phyloP scores from a whole-genome alignment of 1,140 invertebrate genomes.

The Drepana arcuata region DNA sequence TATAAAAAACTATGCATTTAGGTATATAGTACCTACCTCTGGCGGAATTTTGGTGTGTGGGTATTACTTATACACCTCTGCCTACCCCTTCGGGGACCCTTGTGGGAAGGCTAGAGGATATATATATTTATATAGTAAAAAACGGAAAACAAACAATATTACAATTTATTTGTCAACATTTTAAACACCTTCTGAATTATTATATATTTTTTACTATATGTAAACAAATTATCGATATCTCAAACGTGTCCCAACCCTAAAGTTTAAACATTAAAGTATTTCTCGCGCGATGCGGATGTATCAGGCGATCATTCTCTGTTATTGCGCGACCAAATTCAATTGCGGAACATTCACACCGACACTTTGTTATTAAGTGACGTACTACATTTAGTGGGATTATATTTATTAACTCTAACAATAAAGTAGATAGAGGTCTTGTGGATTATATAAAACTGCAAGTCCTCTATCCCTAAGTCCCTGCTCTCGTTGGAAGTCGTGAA shows the following conservation, averaged over 20 bases:
- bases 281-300: constrained; percentile 22
- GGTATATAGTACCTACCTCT: too few relatives aligned
- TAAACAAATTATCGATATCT: constrained; percentile 10
- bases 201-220: background rate
- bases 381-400: constrained; percentile 12
- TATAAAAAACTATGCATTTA: too few relatives aligned
- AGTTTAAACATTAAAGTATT: constrained; percentile 31
- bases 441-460: too few relatives aligned
- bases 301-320: constrained; percentile 24
- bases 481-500: background rate
- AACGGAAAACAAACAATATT: too few relatives aligned
- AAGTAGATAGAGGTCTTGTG: too few relatives aligned
- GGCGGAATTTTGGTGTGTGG: too few relatives aligned
- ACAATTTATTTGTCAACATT: too few relatives aligned
- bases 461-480: background rate
- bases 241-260: constrained; percentile 11
- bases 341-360: constrained; percentile 15
- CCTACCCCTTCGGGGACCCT: too few relatives aligned
- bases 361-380: constrained; percentile 21
- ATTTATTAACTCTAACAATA: background rate
- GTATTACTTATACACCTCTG: too few relatives aligned
- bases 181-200: too few relatives aligned
- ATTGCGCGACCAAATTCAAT: constrained; percentile 25
- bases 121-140: too few relatives aligned
- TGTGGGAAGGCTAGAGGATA: too few relatives aligned